Evolutionary conservation across 2,888 invertebrate species (phyloP).

Genomic region (Meiosimyza decipiens): DNA sequence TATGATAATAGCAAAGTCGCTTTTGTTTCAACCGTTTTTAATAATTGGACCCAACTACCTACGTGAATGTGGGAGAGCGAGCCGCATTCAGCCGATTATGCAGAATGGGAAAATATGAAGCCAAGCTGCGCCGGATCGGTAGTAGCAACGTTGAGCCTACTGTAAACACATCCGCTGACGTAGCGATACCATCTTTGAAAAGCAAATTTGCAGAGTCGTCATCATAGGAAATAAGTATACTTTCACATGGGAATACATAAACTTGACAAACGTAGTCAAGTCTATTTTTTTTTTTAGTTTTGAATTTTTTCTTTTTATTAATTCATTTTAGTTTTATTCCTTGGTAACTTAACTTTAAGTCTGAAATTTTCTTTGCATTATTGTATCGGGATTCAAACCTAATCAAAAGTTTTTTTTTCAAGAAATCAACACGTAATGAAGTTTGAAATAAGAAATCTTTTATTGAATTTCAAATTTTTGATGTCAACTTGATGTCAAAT

Average conservation of each 20-base stretch:
- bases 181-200: not conserved
- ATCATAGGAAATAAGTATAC: not conserved
- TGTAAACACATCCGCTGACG: constrained; percentile 16
- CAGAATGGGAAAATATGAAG: constrained; percentile 2
- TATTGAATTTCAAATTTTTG: not conserved
- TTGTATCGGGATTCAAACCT: no score
- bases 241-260: constrained; percentile 2
- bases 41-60: constrained; percentile 21
- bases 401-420: no score
- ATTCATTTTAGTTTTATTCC: no score
- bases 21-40: constrained; percentile 31
- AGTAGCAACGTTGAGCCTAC: not conserved
- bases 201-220: not conserved
- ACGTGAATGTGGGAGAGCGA: no score
- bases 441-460: not conserved
- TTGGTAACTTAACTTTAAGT: no score
- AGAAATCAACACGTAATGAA: no score
- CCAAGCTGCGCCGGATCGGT: not conserved
- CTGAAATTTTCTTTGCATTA: no score
- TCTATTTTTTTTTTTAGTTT: no score
- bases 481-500: not conserved
- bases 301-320: no score
- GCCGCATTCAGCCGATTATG: not conserved
- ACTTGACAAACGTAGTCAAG: not conserved
- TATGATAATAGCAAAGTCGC: constrained; percentile 15